Evolutionary conservation across 2,888 invertebrate genomes (phyloP), one percentile per base, ranked within the genome.

Genomic region (Macrostomum cliftonense): DNA sequence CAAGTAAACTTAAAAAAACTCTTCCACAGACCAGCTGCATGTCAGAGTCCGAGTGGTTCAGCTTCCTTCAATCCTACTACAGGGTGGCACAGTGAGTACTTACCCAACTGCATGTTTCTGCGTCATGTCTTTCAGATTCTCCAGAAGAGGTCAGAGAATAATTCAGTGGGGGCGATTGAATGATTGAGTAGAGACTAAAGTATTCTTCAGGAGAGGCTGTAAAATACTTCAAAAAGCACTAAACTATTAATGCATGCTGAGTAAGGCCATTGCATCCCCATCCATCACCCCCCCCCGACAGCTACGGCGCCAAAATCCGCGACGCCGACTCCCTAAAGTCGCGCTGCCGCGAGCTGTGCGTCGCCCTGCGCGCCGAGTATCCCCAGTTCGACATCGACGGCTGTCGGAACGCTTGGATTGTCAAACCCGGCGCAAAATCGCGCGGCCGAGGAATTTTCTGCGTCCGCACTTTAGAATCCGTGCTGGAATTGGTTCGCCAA

Each of bases 341-440:
- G 4, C 51, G 55, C 1, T 59, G 58, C 51, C 63, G 64, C 1
- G 5, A 28, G 28, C 28, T 28, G 5, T 28, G 28, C 28, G 9
- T 9, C 28, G 28, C 4, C 5, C 28, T 28, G 28, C 28, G 28
- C 28, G 4, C 28, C 28, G 28, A 28, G 28, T 28, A 83, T 81
- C 83, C 85, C 0, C 85, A 85, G 64, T 50, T 47, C 42, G 45
- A 51, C 17, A 77, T 82, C 56, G 89, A 91, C 65, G 91, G 89
- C 0, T 76, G 78, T 52, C 76, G 78, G 51, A 89, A 89, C 68
- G 79, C 88, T 56, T 91, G 91, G 89, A 89, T 91, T 54, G 78
- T 89, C 52, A 91, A 91, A 66, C 89, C 89, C 0, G 88, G 88
- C 1, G 87, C 86, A 59, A 84, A 85, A 65, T 88, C 88, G 57